Evolutionary conservation across 2,113 vertebrate genomes (phyloP), one percentile per base, ranked within the genome.

Genomic region (Tetrax tetrax): DNA sequence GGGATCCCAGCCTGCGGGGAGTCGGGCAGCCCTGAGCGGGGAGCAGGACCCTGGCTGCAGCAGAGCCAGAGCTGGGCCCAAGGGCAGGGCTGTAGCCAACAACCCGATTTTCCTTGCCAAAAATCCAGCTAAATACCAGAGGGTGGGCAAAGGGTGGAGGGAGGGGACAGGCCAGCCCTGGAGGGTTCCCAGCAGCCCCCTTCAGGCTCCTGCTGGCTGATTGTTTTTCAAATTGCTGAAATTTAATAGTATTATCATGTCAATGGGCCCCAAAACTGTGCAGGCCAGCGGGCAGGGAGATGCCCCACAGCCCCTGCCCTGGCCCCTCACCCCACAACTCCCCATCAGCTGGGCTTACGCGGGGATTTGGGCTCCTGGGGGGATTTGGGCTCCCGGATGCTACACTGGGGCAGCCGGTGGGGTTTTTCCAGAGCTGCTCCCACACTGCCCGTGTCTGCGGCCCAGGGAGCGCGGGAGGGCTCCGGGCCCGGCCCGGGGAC

Each of bases 171-270:
- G 47, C 18, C 13, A 6, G 4, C 4, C 12, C 17, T 60, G 1
- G 47, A 12, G 80, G 59, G 16, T 28, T 84, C 31, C 51, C 69
- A 69, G 79, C 53, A 47, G 41, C 51, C 37, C 53, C 53, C 53
- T 56, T 69, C 2, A 16, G 89, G 74, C 68, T 19, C 83, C 63
- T 2, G 45, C 38, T 59, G 38, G 15, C 50, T 9, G 56, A 92
- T 96, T 97, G 96, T 94, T 89, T 83, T 88, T 59, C 81, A 50
- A 74, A 95, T 82, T 24, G 82, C 87, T 37, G 69, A 29, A 64
- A 72, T 88, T 89, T 87, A 89, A 38, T 18, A 21, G 53, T 13
- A 90, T 96, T 96, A 70, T 27, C 94, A 96, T 96, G 90, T 87
- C 91, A 96, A 96, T 95, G 69, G 78, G 29, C 24, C 38, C 4